A percentile compares a stretch with the other conserved stretches of the same genome.
phyloP scores from a whole-genome alignment of 2,113 vertebrate species.

The Ceyx margarethae region DNA sequence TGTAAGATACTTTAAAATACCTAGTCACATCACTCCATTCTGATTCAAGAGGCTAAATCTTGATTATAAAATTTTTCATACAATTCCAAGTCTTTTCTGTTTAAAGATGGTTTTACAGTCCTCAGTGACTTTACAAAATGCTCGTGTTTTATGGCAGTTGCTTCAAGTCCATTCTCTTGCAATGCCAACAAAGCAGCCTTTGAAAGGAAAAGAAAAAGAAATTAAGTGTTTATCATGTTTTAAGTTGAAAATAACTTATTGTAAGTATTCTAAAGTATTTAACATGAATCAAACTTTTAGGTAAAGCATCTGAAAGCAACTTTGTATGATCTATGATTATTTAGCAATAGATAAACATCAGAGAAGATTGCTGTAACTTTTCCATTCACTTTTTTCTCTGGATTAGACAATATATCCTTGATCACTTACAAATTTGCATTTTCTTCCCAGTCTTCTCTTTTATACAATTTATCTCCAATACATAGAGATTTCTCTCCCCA shows the following conservation, averaged over 20 bases:
- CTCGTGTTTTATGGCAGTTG: conserved; percentile 75
- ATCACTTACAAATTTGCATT: not conserved
- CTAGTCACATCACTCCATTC: not conserved
- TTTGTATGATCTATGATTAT: not conserved
- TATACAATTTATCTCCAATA: not conserved
- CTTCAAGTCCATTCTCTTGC: conserved; percentile 83
- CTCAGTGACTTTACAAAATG: conserved; percentile 81
- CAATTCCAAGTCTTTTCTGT: conserved; percentile 73
- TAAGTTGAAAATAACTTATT: not conserved
- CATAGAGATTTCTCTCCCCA: not conserved
- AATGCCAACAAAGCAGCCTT: conserved; percentile 90
- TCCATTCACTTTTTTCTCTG: not conserved
- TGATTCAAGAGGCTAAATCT: conserved; percentile 6
- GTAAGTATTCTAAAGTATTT: not conserved
- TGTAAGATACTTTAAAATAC: not conserved
- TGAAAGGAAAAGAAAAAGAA: not conserved
- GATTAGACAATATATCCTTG: not conserved
- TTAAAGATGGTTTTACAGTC: conserved; percentile 84
- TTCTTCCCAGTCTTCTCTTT: not conserved
- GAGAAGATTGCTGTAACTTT: not conserved
- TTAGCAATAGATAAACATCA: not conserved
- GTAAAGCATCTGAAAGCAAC: not conserved
- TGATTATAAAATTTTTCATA: conserved; percentile 76
- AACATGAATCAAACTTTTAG: not conserved
- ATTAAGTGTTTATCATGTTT: not conserved